A percentile compares a stretch with the other conserved stretches of the same genome.
phyloP scores from a whole-genome alignment of 1,140 invertebrate genomes.

The Cephus cinctus region DNA sequence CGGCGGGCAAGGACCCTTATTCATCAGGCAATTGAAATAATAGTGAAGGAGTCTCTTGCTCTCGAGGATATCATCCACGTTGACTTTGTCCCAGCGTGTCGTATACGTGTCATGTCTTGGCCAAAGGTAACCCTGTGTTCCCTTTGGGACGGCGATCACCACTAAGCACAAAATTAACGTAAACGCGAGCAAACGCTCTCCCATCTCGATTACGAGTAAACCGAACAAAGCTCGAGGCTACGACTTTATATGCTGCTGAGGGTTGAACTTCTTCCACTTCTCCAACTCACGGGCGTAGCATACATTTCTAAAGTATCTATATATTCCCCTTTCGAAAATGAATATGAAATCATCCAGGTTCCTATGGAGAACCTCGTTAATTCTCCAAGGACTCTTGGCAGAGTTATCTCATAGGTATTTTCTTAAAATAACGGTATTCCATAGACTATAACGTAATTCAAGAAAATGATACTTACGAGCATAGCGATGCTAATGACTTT shows the following conservation, averaged over 20 bases:
- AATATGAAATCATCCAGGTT: no score
- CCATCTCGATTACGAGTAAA: constrained; percentile 25
- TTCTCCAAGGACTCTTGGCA: no score
- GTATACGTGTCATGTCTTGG: constrained; percentile 25
- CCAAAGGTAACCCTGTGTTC: constrained; percentile 16
- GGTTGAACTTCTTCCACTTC: constrained; percentile 9
- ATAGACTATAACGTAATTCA: no score
- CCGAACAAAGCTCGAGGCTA: constrained; percentile 9
- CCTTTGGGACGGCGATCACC: not conserved
- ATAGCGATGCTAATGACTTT: no score
- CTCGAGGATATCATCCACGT: constrained; percentile 57
- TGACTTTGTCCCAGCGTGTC: constrained; percentile 58
- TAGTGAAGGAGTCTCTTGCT: constrained; percentile 59
- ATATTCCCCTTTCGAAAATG: no score
- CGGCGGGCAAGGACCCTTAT: constrained; percentile 57
- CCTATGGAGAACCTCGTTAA: no score
- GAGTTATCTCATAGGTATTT: no score
- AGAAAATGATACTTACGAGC: no score
- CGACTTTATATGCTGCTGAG: constrained; percentile 20
- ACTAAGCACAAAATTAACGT: constrained; percentile 13
- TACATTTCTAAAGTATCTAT: no score
- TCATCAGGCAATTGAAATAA: constrained; percentile 61
- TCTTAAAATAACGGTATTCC: no score
- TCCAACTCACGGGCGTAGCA: no score
- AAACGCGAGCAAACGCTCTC: constrained; percentile 7